Evolutionary conservation across 2,113 vertebrate genomes (phyloP).

Genomic region (Malurus cyaneus): DNA sequence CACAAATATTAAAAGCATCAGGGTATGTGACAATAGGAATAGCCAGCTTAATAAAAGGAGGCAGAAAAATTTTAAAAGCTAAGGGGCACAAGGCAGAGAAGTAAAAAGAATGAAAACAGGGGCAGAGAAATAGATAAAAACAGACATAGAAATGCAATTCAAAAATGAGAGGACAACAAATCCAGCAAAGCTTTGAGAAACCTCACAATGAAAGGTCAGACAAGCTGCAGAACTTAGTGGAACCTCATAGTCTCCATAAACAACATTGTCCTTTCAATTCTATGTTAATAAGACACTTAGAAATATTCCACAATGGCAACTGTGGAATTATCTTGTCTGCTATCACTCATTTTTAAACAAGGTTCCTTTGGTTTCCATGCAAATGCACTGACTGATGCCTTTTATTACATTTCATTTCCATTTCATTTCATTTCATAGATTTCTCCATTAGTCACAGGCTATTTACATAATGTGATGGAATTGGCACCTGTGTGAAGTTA

Average conservation of each 20-base stretch:
- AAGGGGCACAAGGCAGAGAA: neutral
- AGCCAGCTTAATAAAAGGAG: neutral
- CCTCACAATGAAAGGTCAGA: neutral
- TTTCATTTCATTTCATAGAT: slow-evolving; percentile 6
- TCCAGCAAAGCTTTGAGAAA: neutral
- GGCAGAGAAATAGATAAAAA: neutral
- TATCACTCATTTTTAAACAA: slow-evolving; percentile 35
- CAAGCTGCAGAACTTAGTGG: neutral
- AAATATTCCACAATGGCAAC: slow-evolving; percentile 18
- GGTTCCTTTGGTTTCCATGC: slow-evolving; percentile 29
- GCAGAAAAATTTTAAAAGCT: neutral
- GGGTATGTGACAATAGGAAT: neutral
- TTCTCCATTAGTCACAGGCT: slow-evolving; percentile 46
- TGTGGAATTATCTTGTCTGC: slow-evolving; percentile 60
- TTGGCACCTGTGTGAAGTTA: neutral
- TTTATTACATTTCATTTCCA: slow-evolving; percentile 15
- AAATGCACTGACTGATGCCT: slow-evolving; percentile 33
- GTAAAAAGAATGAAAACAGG: neutral
- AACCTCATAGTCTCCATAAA: neutral
- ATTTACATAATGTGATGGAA: slow-evolving; percentile 63
- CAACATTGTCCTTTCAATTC: neutral
- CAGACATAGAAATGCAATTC: neutral
- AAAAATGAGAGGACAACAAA: neutral
- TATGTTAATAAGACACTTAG: slow-evolving; percentile 27
- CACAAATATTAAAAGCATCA: neutral